A percentile compares a stretch with the other conserved stretches of the same genome.
phyloP scores from a whole-genome alignment of 1,140 invertebrate species.

The Drosophila kikkawai region DNA sequence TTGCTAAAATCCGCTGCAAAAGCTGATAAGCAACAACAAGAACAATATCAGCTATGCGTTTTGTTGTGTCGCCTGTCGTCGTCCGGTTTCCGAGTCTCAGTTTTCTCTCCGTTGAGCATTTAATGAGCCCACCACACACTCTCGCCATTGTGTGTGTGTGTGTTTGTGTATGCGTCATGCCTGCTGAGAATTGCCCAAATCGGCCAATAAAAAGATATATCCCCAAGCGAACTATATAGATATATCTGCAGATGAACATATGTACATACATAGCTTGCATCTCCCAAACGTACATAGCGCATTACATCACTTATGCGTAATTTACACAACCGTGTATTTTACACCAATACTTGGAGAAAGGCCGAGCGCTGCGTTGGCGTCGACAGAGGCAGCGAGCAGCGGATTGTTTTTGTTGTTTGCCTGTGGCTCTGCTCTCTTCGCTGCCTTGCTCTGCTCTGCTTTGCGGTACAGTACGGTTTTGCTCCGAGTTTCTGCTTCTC shows the following conservation, averaged over 20 bases:
- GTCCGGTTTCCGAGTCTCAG: slow-evolving; percentile 59
- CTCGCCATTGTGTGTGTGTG: not conserved
- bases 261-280: slow-evolving; percentile 4
- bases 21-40: slow-evolving; percentile 37
- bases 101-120: slow-evolving; percentile 25
- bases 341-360: slow-evolving; percentile 21
- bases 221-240: not conserved
- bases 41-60: slow-evolving; percentile 31
- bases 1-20: slow-evolving; percentile 15
- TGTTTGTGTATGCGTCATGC: slow-evolving; percentile 39
- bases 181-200: slow-evolving; percentile 31
- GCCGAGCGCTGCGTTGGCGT: slow-evolving; percentile 4
- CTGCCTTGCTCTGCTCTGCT: not conserved
- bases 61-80: slow-evolving; percentile 54
- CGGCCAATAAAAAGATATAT: slow-evolving; percentile 9
- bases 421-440: not conserved
- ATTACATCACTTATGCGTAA: slow-evolving; percentile 25
- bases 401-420: not conserved
- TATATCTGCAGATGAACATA: slow-evolving; percentile 10
- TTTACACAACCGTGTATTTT: slow-evolving; percentile 25
- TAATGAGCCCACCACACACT: slow-evolving; percentile 13
- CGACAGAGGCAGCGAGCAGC: slow-evolving; percentile 1
- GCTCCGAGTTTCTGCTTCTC: slow-evolving; percentile 29
- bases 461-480: slow-evolving; percentile 57
- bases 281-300: slow-evolving; percentile 8